phyloP scores from a whole-genome alignment of 2,113 vertebrate genomes.

The Planiliza haematocheilus region DNA sequence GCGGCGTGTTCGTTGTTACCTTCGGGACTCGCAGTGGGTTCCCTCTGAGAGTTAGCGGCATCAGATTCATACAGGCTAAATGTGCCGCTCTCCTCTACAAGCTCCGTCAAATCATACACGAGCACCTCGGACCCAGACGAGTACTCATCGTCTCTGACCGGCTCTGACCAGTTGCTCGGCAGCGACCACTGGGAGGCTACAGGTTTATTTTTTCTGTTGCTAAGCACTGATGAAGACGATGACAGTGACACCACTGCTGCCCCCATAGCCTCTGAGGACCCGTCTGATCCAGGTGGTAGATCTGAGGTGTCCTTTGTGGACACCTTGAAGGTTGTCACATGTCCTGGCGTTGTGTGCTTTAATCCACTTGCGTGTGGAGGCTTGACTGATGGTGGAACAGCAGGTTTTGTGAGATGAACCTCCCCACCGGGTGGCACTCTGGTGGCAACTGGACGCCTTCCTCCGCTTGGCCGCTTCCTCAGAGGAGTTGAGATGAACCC shows the following conservation, averaged over 20 bases:
- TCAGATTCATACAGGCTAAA: constrained; percentile 70
- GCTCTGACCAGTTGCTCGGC: too few relatives aligned
- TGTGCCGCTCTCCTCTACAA: constrained; percentile 29
- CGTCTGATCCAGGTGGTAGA: background rate
- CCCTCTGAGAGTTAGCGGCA: constrained; percentile 48
- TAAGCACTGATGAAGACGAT: constrained; percentile 25
- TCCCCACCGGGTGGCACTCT: constrained; percentile 17
- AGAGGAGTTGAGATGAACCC: constrained; percentile 89
- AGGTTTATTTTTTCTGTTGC: constrained; percentile 79
- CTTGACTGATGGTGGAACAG: constrained; percentile 14
- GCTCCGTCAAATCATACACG: constrained; percentile 61
- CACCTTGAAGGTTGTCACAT: too few relatives aligned
- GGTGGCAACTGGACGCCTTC: constrained; percentile 22
- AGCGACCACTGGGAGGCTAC: constrained; percentile 42
- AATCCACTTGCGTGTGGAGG: background rate
- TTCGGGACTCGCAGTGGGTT: constrained; percentile 12
- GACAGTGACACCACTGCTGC: background rate
- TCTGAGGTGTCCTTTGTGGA: too few relatives aligned
- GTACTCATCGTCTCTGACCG: too few relatives aligned
- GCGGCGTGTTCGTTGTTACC: too few relatives aligned
- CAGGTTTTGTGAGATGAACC: constrained; percentile 77
- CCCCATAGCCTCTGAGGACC: background rate
- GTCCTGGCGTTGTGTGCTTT: background rate
- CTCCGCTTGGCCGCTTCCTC: constrained; percentile 80
- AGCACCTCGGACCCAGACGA: constrained; percentile 57